Evolutionary conservation across 37 sponge, comb jelly and placozoan genomes (phyloP), one percentile per base, ranked within the genome.

Genomic region (Beroe ovata): DNA sequence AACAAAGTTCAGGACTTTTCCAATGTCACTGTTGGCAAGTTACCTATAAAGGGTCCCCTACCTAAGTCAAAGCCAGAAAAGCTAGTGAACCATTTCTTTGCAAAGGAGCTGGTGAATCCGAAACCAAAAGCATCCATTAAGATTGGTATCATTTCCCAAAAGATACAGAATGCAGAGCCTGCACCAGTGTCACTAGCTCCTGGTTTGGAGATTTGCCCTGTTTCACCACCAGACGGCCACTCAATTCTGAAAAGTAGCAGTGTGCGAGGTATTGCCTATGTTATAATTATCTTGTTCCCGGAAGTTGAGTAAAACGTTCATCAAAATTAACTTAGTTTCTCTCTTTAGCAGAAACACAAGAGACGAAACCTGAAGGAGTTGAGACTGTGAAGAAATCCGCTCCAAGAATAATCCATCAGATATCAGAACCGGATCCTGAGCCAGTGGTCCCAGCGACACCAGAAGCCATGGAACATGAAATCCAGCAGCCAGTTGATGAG

Each of bases 71-170:
- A 77, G 29, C 84, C 84, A 32, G 84, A 77, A 20, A 77, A 77
- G 28, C 84, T 77, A 1, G 84, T 77, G 11, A 77, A 77, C 47
- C 84, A 77, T 25, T 77, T 77, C 54, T 77, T 77, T 20, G 54
- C 42, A n/a, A 77, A 77, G 47, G 84, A 77, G 22, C 54, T 77
- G 26, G 84, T 77, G 1, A 77, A 77, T 54, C 42, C 84, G 0
- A 77, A 77, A 41, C 84, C 84, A 19, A 77, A 77, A 36, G 21
- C 84, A 1, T 77, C 84, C 47, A 77, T 77, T 35, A 77, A 77
- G 84, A 77, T 77, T 4, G 84, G 84, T 38, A 6, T 77, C n/a
- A 77, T 77, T 11, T 36, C 47, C 28, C n/a, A 30, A 11, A 77
- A 77, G 28, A 42, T 77, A n/a, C 18, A 34, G 35, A 77, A 40